These are phyloP conservation scores for Dryobotodes eremita DNA, from an alignment of 2,888 invertebrate genomes.

Conservation along the genomic window DNA sequence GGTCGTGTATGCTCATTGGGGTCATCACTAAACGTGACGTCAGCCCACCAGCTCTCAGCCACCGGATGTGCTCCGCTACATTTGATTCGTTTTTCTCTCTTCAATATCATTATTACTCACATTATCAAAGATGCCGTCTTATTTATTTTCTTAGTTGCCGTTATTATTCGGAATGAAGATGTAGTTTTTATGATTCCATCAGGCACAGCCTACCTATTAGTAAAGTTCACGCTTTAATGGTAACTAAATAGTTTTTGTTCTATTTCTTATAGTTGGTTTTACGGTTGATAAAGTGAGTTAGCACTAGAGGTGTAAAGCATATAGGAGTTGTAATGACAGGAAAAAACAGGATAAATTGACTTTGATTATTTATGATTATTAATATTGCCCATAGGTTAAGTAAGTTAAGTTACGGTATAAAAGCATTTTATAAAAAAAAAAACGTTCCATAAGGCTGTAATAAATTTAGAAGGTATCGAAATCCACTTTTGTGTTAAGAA, in stretches of 20 bases:
- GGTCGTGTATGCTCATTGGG: conserved; percentile 48
- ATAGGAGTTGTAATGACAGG: conserved; percentile 59
- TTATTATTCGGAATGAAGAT: conserved; percentile 85
- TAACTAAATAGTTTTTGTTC: conserved; percentile 80
- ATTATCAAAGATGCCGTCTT: conserved; percentile 82
- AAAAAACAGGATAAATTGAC: conserved; percentile 26
- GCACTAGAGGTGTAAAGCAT: conserved; percentile 67
- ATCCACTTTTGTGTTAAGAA: neutral
- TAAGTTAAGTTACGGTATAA: conserved; percentile 66
- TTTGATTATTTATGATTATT: neutral
- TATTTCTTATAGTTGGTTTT: conserved; percentile 76
- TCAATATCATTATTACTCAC: conserved; percentile 81
- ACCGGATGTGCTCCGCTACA: conserved; percentile 81
- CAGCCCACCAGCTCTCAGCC: conserved; percentile 46
- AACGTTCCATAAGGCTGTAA: neutral
- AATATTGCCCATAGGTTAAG: neutral
- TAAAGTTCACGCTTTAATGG: conserved; percentile 81
- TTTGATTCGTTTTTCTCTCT: conserved; percentile 71
- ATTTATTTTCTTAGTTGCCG: conserved; percentile 84
- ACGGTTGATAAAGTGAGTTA: conserved; percentile 75
- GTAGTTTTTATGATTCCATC: conserved; percentile 82
- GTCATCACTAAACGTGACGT: conserved; percentile 51
- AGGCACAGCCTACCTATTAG: conserved; percentile 78
- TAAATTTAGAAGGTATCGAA: neutral
- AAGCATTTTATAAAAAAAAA: conserved; percentile 10